Conservation (phyloP, 1,140 invertebrate species). For the Harpegnathos saltator region DNA sequence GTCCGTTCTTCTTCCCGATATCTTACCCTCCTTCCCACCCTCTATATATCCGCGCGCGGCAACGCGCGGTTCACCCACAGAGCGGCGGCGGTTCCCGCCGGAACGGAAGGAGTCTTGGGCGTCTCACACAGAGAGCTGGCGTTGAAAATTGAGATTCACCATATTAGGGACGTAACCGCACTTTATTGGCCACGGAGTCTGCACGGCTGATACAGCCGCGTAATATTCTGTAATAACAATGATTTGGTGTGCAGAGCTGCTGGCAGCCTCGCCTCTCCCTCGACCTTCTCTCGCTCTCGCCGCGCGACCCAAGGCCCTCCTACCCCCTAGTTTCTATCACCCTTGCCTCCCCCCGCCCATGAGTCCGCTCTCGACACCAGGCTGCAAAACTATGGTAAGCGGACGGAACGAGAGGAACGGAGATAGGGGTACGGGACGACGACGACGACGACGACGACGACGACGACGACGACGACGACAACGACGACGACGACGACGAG, state of each 20-base stretch:
- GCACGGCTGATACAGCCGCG: conserved; percentile 83
- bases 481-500: neutral
- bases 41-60: too few relatives aligned
- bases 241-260: conserved; percentile 83
- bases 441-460: neutral
- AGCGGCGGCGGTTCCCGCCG: neutral
- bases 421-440: conserved; percentile 35
- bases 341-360: conserved; percentile 52
- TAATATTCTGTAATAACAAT: conserved; percentile 86
- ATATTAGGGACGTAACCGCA: conserved; percentile 85
- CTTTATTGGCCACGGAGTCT: conserved; percentile 84
- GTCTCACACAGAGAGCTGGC: conserved; percentile 50
- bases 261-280: conserved; percentile 75
- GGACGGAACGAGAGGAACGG: conserved; percentile 68
- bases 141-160: conserved; percentile 85
- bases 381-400: conserved; percentile 71
- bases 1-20: neutral
- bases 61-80: too few relatives aligned
- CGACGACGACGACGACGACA: neutral
- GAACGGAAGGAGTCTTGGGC: neutral
- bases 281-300: conserved; percentile 47
- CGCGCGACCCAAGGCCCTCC: conserved; percentile 28
- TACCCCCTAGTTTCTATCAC: conserved; percentile 42
- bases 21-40: too few relatives aligned
- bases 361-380: conserved; percentile 73